Conservation (phyloP, 2,797 vertebrate species). For the Poeciliopsis paucimaculata region DNA sequence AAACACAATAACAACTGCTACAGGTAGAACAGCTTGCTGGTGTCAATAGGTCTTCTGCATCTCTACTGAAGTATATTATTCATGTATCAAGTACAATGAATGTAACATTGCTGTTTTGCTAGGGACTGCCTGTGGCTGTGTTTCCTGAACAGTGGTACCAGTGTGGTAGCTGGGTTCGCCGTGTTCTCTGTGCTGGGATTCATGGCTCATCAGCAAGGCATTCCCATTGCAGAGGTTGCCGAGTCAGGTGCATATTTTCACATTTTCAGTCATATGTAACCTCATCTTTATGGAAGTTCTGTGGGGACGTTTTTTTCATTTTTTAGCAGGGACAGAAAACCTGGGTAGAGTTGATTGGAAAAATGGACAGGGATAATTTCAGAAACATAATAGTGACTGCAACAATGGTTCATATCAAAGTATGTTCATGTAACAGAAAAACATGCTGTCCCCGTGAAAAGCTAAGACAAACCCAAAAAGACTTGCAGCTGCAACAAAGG, state of each 20-base stretch:
- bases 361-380: not conserved
- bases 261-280: not conserved
- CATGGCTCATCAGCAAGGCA: conserved; percentile 80
- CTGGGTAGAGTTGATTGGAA: not conserved
- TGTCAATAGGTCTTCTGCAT: not conserved
- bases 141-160: conserved; percentile 81
- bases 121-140: conserved; percentile 79
- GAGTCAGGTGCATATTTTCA: conserved; percentile 76
- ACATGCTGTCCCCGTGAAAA: too few species aligned
- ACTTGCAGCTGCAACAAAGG: too few species aligned
- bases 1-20: conserved; percentile 81
- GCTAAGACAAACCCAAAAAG: too few species aligned
- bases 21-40: conserved; percentile 55
- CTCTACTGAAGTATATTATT: not conserved
- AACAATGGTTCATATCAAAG: not conserved
- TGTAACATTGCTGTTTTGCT: conserved; percentile 29
- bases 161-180: conserved; percentile 80
- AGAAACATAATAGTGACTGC: not conserved
- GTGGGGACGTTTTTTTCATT: not conserved
- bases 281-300: not conserved
- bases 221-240: conserved; percentile 77
- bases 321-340: not conserved
- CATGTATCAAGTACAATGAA: not conserved
- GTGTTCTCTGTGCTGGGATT: conserved; percentile 86
- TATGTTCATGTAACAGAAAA: too few species aligned